Percentiles rank a stretch among this genome's conserved stretches.
Conservation (phyloP, 2,113 vertebrate genomes). For the Dipodomys spectabilis region DNA sequence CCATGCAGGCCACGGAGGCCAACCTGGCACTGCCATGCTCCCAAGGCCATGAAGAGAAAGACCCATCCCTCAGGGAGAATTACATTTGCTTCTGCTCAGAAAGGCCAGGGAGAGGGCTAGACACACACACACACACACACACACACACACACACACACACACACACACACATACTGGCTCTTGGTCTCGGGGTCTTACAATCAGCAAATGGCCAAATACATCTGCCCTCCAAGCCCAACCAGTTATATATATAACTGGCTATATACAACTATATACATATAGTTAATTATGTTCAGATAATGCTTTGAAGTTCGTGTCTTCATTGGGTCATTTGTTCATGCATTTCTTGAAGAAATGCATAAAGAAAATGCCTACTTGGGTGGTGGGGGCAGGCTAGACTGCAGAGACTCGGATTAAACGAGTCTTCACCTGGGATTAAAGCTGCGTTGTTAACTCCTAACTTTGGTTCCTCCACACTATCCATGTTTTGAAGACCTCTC, state of each 20-base stretch:
- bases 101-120: not conserved
- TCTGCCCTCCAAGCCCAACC: not conserved
- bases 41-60: not conserved
- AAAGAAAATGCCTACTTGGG: not conserved
- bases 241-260: too few relatives aligned
- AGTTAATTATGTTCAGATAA: too few relatives aligned
- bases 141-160: too few relatives aligned
- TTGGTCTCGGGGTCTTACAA: not conserved
- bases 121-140: too few relatives aligned
- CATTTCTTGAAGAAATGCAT: not conserved
- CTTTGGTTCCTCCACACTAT: not conserved
- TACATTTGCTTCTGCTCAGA: not conserved
- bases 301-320: not conserved
- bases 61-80: not conserved
- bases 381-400: not conserved
- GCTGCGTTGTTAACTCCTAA: not conserved
- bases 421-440: not conserved
- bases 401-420: not conserved
- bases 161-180: not conserved
- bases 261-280: too few relatives aligned
- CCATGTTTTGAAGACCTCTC: not conserved
- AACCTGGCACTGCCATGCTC: rapidly evolving
- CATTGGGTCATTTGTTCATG: not conserved
- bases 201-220: not conserved
- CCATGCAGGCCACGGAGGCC: not conserved